phyloP scores from a whole-genome alignment of 92 coral and sea anemone species.

The Diadumene lineata region DNA sequence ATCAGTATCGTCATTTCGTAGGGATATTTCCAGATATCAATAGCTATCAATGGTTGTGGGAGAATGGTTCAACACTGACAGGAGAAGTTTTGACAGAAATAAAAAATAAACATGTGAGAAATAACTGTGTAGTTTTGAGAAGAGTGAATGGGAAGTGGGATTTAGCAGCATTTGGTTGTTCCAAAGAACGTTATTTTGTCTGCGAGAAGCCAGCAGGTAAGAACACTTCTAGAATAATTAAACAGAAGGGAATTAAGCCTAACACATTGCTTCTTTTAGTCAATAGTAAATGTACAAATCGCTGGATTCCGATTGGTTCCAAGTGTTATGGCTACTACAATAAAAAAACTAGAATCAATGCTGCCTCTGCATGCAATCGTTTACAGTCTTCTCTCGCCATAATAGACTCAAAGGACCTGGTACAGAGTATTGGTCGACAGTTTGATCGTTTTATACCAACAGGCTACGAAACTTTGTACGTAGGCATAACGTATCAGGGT shows the following conservation, averaged over 20 bases:
- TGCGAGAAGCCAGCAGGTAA: neutral
- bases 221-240: neutral
- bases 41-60: constrained; percentile 1
- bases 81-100: constrained; percentile 1
- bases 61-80: neutral
- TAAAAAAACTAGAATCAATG: neutral
- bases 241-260: neutral
- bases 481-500: neutral
- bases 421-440: neutral
- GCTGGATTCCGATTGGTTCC: too few relatives aligned
- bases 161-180: neutral
- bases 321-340: too few relatives aligned
- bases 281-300: too few relatives aligned
- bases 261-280: too few relatives aligned
- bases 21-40: neutral
- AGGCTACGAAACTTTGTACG: neutral
- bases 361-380: neutral
- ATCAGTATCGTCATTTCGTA: neutral
- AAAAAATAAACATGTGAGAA: neutral
- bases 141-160: neutral
- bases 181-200: neutral
- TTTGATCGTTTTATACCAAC: neutral
- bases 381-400: neutral
- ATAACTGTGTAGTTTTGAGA: neutral
- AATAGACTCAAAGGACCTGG: neutral